Conservation (phyloP, 2,113 vertebrate genomes). For the Cyanoliseus patagonus region DNA sequence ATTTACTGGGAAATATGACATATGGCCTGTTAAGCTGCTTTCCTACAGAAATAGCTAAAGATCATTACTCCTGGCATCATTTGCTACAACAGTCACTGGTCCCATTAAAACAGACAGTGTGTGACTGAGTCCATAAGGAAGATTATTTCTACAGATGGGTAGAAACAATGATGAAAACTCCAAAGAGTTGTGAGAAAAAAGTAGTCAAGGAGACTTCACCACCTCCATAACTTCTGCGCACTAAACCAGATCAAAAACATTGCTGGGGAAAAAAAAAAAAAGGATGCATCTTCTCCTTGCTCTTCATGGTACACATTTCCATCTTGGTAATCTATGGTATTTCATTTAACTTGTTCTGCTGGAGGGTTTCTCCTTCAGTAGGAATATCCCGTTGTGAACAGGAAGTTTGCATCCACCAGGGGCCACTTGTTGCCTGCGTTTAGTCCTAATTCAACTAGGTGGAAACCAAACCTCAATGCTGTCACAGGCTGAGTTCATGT, state of each 20-base stretch:
- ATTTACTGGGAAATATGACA: conserved; percentile 41
- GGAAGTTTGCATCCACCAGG: conserved; percentile 14
- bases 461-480: neutral
- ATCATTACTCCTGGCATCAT: conserved; percentile 15
- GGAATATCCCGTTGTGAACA: neutral
- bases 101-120: conserved; percentile 1
- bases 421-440: conserved; percentile 7
- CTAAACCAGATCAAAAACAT: neutral
- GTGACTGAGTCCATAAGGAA: neutral
- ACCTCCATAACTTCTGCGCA: conserved; percentile 42
- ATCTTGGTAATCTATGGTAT: neutral
- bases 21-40: conserved; percentile 43
- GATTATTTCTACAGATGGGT: neutral
- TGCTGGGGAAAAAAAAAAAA: neutral
- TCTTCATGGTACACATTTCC: neutral
- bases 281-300: neutral
- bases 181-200: neutral
- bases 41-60: conserved; percentile 36
- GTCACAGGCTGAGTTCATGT: neutral
- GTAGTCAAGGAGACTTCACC: conserved; percentile 55
- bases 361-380: neutral
- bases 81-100: neutral
- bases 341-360: neutral
- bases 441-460: neutral
- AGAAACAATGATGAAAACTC: conserved; percentile 25